phyloP scores from a whole-genome alignment of 1,140 invertebrate species.

The Dreissena rostriformis region DNA sequence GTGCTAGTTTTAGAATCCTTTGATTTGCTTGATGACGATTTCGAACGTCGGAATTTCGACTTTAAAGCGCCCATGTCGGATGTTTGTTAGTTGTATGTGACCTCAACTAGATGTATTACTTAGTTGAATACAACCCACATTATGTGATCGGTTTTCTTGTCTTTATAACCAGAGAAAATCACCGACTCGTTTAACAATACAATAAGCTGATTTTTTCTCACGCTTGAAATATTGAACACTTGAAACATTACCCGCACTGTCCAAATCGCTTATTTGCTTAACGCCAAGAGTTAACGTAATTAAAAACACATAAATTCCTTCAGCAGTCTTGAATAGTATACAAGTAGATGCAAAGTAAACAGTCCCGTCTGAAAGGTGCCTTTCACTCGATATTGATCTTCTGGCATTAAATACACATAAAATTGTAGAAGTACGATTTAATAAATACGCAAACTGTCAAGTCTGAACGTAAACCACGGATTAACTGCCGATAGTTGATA shows the following conservation, averaged over 20 bases:
- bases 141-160: too few species aligned
- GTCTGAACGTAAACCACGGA: too few species aligned
- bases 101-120: too few species aligned
- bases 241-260: too few species aligned
- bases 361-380: conserved; percentile 5
- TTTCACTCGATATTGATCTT: conserved; percentile 36
- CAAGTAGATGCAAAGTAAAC: conserved; percentile 25
- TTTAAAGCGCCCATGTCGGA: conserved; percentile 60
- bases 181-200: too few species aligned
- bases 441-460: neutral
- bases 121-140: too few species aligned
- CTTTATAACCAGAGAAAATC: too few species aligned
- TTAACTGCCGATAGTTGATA: too few species aligned
- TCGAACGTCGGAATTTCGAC: conserved; percentile 65
- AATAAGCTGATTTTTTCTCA: too few species aligned
- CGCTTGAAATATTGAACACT: too few species aligned
- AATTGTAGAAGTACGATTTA: conserved; percentile 51
- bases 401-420: conserved; percentile 48
- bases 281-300: neutral
- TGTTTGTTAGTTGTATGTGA: too few species aligned
- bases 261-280: neutral
- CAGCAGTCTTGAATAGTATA: neutral
- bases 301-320: neutral
- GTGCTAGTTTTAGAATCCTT: conserved; percentile 30
- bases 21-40: conserved; percentile 16